These are phyloP conservation scores for Rhodophaea formosa DNA, from an alignment of 2,888 invertebrate genomes.

Conservation along the genomic window DNA sequence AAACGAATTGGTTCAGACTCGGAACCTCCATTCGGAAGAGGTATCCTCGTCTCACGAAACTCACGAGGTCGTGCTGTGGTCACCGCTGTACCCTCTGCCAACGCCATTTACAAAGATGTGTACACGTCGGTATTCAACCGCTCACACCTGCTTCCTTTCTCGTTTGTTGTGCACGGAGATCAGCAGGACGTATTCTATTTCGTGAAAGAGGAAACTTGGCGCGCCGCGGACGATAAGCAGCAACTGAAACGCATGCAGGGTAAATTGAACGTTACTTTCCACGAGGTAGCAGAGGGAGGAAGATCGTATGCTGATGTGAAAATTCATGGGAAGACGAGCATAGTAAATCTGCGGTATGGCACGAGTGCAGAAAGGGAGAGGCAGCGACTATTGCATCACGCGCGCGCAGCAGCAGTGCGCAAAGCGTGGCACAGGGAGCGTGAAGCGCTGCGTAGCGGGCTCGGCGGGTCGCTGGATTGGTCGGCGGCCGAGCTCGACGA, in stretches of 20 bases:
- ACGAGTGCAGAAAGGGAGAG: constrained; percentile 94
- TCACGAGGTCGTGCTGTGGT: constrained; percentile 90
- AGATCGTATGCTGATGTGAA: constrained; percentile 92
- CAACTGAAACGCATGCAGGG: constrained; percentile 94
- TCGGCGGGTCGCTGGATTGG: constrained; percentile 91
- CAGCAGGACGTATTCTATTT: constrained; percentile 96
- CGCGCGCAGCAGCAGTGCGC: constrained; percentile 90
- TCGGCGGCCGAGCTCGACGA: constrained; percentile 93
- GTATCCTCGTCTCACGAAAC: constrained; percentile 91
- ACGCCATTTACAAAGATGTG: constrained; percentile 94
- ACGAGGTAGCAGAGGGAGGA: constrained; percentile 89
- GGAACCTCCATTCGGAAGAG: constrained; percentile 93
- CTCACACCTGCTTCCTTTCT: constrained; percentile 92
- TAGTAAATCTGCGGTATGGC: constrained; percentile 96
- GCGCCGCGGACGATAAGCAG: constrained; percentile 92
- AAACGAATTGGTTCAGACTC: constrained; percentile 90
- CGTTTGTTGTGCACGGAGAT: constrained; percentile 92
- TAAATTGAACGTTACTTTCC: constrained; percentile 95
- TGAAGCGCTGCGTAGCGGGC: constrained; percentile 89
- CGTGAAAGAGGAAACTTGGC: constrained; percentile 95
- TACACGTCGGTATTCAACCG: constrained; percentile 96
- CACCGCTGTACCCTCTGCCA: constrained; percentile 93
- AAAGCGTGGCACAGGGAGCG: constrained; percentile 97
- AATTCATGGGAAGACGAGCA: constrained; percentile 94
- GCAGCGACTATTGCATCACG: constrained; percentile 93